These are phyloP conservation scores for Dallia pectoralis DNA, from an alignment of 2,797 vertebrate species.

Conservation along the genomic window DNA sequence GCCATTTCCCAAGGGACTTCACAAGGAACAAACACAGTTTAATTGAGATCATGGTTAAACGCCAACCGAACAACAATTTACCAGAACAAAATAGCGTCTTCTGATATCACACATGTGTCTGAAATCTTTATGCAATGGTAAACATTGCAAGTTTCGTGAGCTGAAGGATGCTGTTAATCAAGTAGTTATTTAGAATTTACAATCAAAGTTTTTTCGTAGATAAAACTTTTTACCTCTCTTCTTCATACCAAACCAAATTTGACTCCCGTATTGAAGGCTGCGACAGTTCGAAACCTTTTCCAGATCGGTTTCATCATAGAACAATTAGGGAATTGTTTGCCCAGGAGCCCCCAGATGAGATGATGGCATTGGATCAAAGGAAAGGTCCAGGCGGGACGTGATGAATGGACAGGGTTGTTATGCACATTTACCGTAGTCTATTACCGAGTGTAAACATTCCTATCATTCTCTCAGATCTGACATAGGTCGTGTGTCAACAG, in stretches of 20 bases:
- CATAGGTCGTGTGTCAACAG: conserved; percentile 17
- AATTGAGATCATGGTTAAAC: conserved; percentile 64
- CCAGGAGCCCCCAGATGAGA: conserved; percentile 40
- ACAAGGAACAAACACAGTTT: conserved; percentile 79
- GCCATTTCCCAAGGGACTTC: conserved; percentile 48
- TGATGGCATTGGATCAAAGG: conserved; percentile 49
- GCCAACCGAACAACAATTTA: conserved; percentile 21
- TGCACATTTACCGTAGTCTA: conserved; percentile 16
- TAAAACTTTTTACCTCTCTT: not conserved
- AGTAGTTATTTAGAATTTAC: not conserved
- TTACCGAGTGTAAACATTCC: conserved; percentile 38
- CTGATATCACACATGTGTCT: conserved; percentile 1
- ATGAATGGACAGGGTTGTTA: conserved; percentile 35
- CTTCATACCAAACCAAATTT: not conserved
- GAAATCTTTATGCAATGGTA: not conserved
- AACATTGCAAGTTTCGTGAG: not conserved
- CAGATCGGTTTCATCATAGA: conserved; percentile 53
- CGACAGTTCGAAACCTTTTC: conserved; percentile 42
- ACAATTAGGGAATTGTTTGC: conserved; percentile 58
- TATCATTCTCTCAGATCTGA: not conserved
- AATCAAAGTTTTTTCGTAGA: not conserved
- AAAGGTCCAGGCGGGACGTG: conserved; percentile 29
- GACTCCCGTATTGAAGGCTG: not conserved
- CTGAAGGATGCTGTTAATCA: not conserved
- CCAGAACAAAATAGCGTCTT: conserved; percentile 17